phyloP scores from a whole-genome alignment of 2,888 invertebrate species.

The Cerastoderma edule region DNA sequence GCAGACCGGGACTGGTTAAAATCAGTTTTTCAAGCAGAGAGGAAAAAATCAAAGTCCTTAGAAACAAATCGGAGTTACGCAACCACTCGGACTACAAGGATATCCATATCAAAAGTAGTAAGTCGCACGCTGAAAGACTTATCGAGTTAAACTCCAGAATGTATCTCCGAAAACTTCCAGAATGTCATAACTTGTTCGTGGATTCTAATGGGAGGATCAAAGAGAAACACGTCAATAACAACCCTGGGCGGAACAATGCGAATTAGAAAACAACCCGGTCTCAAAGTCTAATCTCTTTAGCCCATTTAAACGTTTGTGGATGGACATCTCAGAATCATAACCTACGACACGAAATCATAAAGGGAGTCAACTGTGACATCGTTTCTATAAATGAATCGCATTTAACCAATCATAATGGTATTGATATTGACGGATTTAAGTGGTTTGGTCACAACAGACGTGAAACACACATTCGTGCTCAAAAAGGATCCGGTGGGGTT shows the following conservation, averaged over 20 bases:
- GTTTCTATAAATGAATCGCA: conserved; percentile 37
- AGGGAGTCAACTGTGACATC: conserved; percentile 25
- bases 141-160: neutral
- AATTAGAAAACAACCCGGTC: neutral
- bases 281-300: neutral
- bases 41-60: neutral
- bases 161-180: neutral
- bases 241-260: neutral
- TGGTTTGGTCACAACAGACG: conserved; percentile 36
- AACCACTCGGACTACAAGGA: neutral
- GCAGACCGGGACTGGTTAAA: conserved; percentile 1
- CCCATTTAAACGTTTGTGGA: conserved; percentile 12
- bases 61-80: neutral
- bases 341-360: neutral
- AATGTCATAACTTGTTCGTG: neutral
- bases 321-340: neutral
- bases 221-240: neutral
- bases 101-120: neutral
- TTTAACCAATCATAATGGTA: neutral
- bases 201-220: neutral
- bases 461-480: conserved; percentile 27
- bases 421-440: conserved; percentile 18
- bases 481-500: conserved; percentile 38
- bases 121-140: conserved; percentile 10
- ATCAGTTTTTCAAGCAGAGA: neutral